Conservation (phyloP, 2,797 vertebrate species). For the Tragopan temminckii region DNA sequence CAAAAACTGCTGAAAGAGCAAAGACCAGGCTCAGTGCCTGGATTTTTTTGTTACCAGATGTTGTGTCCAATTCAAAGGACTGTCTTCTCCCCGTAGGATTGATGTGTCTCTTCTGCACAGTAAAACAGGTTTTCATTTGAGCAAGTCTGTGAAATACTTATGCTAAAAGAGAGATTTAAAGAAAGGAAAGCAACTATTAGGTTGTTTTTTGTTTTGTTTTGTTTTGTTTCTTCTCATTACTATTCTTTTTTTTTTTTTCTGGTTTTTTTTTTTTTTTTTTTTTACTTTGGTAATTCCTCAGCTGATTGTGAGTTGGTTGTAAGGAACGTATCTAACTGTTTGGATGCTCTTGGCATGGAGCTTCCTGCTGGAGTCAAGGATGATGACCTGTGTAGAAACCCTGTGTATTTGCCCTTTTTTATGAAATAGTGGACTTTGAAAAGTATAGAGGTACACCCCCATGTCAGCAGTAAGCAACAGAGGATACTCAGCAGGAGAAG, state of each 20-base stretch:
- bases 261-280: background rate
- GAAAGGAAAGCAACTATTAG: background rate
- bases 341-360: background rate
- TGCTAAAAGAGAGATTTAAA: slow-evolving; percentile 24
- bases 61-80: slow-evolving; percentile 40
- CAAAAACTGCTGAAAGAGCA: slow-evolving; percentile 37
- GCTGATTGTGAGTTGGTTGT: slow-evolving; percentile 10
- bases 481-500: background rate
- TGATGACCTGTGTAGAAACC: background rate
- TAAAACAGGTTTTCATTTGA: slow-evolving; percentile 45
- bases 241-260: background rate
- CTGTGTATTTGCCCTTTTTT: background rate
- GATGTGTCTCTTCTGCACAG: slow-evolving; percentile 41
- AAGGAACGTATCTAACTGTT: background rate
- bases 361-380: background rate
- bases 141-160: slow-evolving; percentile 37
- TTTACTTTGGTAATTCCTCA: slow-evolving; percentile 10
- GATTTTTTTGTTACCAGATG: slow-evolving; percentile 32
- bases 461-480: background rate
- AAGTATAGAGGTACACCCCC: background rate
- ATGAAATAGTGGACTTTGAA: background rate
- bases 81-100: slow-evolving; percentile 22
- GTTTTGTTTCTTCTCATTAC: background rate
- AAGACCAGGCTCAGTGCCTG: slow-evolving; percentile 46
- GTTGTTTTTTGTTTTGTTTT: background rate